Conservation (phyloP, 35 echinoderm and acorn worm genomes). For the Ophiothrix spiculata region DNA sequence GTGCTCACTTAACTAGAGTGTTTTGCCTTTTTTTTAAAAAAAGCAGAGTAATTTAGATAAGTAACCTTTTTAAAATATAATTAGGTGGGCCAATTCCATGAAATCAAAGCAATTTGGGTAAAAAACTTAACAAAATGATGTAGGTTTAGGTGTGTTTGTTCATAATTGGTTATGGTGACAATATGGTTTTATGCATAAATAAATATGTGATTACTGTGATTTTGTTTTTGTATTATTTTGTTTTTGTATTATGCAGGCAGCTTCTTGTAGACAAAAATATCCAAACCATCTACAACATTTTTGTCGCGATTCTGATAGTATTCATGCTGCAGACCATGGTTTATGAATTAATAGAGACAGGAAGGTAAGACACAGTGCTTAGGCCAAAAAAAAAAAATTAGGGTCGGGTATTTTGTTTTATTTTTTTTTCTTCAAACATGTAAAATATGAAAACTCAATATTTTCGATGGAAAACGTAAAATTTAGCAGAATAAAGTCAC, state of each 20-base stretch:
- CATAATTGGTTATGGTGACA: background rate
- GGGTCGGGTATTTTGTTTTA: too few species aligned
- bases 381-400: too few species aligned
- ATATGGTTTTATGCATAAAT: background rate
- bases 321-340: constrained; percentile 73
- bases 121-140: background rate
- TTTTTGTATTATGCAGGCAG: constrained; percentile 53
- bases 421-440: too few species aligned
- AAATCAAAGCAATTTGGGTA: background rate
- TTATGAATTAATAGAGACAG: constrained; percentile 46
- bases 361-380: too few species aligned
- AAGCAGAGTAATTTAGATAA: background rate
- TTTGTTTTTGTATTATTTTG: too few species aligned
- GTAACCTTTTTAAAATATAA: background rate
- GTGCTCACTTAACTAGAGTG: background rate
- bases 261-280: constrained; percentile 83
- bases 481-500: too few species aligned
- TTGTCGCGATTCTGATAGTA: constrained; percentile 85
- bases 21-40: too few species aligned
- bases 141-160: background rate
- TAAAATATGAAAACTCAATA: too few species aligned
- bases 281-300: constrained; percentile 86
- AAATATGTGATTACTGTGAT: background rate
- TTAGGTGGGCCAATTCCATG: background rate
- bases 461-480: too few species aligned